Conservation (phyloP, 2,797 vertebrate genomes). For the Botia kubotai region DNA sequence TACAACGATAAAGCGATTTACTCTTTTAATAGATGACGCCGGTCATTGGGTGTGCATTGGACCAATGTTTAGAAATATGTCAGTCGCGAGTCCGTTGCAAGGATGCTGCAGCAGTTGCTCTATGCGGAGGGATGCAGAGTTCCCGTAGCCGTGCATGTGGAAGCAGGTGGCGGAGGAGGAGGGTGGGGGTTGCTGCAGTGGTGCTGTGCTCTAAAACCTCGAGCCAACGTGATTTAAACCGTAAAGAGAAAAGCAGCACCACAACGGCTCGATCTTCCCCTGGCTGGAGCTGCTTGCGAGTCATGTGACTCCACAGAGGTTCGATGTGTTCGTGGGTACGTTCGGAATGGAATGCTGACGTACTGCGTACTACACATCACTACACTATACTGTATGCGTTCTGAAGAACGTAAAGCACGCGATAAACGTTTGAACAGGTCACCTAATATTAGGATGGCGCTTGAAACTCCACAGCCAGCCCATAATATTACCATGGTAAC, state of each 20-base stretch:
- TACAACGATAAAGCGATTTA: constrained; percentile 12
- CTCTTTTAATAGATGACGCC: background rate
- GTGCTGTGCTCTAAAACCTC: constrained; percentile 82
- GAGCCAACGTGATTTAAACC: constrained; percentile 74
- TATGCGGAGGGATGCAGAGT: constrained; percentile 61
- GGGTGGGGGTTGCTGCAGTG: constrained; percentile 84
- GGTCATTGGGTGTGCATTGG: background rate
- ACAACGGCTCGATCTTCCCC: background rate
- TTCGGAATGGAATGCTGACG: background rate
- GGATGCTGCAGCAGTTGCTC: constrained; percentile 45
- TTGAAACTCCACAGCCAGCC: background rate
- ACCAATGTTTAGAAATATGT: constrained; percentile 15
- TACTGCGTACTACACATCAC: background rate
- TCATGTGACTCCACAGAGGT: constrained; percentile 18
- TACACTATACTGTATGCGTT: background rate
- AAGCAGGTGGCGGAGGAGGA: constrained; percentile 79
- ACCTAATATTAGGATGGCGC: background rate
- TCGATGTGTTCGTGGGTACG: background rate
- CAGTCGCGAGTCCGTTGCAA: background rate
- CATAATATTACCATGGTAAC: background rate
- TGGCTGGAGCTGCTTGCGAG: background rate
- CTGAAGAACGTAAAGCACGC: background rate
- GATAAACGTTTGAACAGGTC: background rate
- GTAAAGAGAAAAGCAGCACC: constrained; percentile 55
- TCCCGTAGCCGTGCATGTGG: constrained; percentile 79